Percentiles rank a stretch among this genome's conserved stretches.
These are phyloP conservation scores for Periophthalmus magnuspinnatus DNA, from an alignment of 2,797 vertebrate genomes.

Conservation along the genomic window DNA sequence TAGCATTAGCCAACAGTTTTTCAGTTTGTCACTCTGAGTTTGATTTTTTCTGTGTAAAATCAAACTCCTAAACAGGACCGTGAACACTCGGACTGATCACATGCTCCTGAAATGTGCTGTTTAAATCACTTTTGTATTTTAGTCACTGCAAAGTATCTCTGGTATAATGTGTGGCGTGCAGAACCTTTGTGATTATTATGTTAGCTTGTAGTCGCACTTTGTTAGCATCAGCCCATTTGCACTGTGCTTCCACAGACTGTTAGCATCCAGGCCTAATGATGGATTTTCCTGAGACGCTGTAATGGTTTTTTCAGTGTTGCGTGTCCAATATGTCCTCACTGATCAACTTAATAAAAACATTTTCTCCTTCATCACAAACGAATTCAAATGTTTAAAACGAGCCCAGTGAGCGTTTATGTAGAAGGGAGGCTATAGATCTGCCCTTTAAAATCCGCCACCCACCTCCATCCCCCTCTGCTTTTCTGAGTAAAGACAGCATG, in stretches of 20 bases:
- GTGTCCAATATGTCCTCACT: conserved; percentile 2
- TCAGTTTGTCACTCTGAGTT: no score
- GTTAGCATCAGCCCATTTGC: neutral
- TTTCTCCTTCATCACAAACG: conserved; percentile 17
- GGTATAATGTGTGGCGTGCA: neutral
- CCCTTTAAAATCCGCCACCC: conserved; percentile 62
- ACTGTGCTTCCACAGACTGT: neutral
- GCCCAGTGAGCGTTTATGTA: conserved; percentile 14
- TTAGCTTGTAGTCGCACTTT: neutral
- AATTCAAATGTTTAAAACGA: conserved; percentile 23
- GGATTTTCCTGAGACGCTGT: neutral
- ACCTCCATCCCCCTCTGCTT: conserved; percentile 66
- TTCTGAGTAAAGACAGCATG: conserved; percentile 84
- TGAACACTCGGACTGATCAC: no score
- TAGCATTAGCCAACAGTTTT: no score
- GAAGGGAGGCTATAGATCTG: conserved; percentile 46
- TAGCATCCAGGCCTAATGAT: neutral
- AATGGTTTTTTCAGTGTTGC: neutral
- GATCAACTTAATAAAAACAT: neutral
- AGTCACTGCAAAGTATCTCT: neutral
- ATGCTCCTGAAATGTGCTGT: no score
- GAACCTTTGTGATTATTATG: neutral
- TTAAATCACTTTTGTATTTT: no score
- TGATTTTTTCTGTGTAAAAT: no score
- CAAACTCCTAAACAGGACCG: no score